A percentile compares a stretch with the other conserved stretches of the same genome.
Evolutionary conservation across 2,797 vertebrate species (phyloP).

Genomic region (Malurus splendens): DNA sequence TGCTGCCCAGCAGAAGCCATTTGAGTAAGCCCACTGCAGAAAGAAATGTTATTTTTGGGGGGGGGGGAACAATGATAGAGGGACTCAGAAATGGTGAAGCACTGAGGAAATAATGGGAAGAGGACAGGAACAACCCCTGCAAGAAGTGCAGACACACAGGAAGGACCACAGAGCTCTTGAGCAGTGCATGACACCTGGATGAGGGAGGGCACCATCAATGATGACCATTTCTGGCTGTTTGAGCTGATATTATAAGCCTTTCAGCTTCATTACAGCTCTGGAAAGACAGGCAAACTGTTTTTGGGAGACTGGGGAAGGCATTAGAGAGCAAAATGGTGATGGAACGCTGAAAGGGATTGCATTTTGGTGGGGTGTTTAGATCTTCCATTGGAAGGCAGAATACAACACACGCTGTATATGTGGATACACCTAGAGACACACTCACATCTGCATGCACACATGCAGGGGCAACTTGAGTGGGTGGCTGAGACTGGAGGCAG

Average conservation of each 20-base stretch:
- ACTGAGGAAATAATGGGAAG: neutral
- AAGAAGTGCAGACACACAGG: neutral
- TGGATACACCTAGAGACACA: neutral
- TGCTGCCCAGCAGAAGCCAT: neutral
- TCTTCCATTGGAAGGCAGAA: fast-evolving
- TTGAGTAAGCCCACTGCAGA: fast-evolving
- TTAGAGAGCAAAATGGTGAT: neutral
- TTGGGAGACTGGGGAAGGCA: neutral
- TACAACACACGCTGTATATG: neutral
- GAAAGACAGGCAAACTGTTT: neutral
- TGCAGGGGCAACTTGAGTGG: neutral
- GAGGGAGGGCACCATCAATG: fast-evolving
- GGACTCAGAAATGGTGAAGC: neutral
- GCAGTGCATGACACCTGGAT: fast-evolving
- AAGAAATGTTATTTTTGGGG: neutral
- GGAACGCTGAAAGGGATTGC: fast-evolving
- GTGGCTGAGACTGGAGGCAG: neutral
- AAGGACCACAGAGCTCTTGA: neutral
- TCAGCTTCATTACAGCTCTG: neutral
- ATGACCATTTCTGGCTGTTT: fast-evolving
- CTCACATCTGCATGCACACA: neutral
- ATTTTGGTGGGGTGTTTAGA: neutral
- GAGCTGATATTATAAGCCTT: fast-evolving
- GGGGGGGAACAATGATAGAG: neutral
- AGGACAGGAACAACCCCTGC: neutral